phyloP scores from a whole-genome alignment of 2,113 vertebrate species.

The Pedionomus torquatus region DNA sequence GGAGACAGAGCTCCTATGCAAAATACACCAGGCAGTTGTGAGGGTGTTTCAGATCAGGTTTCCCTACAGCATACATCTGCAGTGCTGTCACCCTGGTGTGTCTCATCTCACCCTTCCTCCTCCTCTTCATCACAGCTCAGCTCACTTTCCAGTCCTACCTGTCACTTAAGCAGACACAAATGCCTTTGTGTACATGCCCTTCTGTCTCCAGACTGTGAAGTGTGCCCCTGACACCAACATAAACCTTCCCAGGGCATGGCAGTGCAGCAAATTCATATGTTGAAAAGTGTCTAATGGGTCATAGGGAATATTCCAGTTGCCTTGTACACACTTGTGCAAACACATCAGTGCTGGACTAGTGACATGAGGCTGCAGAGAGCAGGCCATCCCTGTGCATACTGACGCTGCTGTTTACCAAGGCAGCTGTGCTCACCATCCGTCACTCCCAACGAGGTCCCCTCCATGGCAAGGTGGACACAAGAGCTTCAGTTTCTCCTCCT shows the following conservation, averaged over 20 bases:
- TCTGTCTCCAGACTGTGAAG: not conserved
- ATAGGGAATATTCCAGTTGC: not conserved
- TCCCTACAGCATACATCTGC: not conserved
- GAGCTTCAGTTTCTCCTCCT: not conserved
- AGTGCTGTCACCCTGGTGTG: fast-evolving
- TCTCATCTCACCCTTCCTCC: not conserved
- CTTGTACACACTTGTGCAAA: not conserved
- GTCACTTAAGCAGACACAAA: not conserved
- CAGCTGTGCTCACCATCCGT: fast-evolving
- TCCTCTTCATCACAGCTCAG: not conserved
- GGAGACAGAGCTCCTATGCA: not conserved
- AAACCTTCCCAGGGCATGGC: not conserved
- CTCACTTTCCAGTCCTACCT: not conserved
- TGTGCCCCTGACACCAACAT: not conserved
- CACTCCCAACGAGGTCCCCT: not conserved
- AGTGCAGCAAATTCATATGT: not conserved
- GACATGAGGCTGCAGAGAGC: not conserved
- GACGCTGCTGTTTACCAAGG: not conserved
- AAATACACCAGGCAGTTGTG: not conserved
- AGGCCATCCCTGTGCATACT: not conserved
- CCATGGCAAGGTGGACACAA: not conserved
- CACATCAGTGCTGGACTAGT: not conserved
- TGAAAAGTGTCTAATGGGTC: not conserved
- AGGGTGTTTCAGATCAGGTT: not conserved
- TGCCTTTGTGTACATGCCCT: no score